Percentiles rank a stretch among this genome's conserved stretches.
These are phyloP conservation scores for Diadumene lineata DNA, from an alignment of 92 coral and sea anemone species.

Conservation along the genomic window DNA sequence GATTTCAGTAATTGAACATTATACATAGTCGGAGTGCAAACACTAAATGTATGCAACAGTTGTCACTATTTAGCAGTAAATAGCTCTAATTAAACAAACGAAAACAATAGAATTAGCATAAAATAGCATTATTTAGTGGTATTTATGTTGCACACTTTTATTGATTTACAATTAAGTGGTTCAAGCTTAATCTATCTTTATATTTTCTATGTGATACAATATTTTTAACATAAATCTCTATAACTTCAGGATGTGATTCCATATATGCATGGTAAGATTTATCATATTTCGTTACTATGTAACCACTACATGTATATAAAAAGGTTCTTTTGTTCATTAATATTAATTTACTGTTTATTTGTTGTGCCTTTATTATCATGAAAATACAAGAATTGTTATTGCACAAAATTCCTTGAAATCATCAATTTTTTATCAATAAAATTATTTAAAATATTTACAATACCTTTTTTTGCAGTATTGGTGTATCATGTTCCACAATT, in stretches of 20 bases:
- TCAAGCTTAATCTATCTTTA: neutral
- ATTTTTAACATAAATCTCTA: neutral
- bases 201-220: neutral
- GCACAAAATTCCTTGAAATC: neutral
- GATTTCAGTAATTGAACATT: no score
- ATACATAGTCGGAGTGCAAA: no score
- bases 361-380: neutral
- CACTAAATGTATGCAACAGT: no score
- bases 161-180: neutral
- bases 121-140: no score
- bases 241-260: conserved; percentile 32
- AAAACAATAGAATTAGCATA: no score
- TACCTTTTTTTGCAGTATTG: conserved; percentile 34
- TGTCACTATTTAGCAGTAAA: no score
- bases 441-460: no score
- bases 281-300: no score
- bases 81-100: no score
- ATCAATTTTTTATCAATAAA: neutral
- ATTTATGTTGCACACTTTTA: no score
- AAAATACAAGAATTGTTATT: neutral
- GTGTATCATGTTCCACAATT: conserved; percentile 60
- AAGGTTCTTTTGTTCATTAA: neutral
- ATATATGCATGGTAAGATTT: conserved; percentile 12
- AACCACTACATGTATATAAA: no score
- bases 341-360: neutral